These are phyloP conservation scores for Strigops habroptila DNA, from an alignment of 2,113 vertebrate genomes.

Conservation along the genomic window DNA sequence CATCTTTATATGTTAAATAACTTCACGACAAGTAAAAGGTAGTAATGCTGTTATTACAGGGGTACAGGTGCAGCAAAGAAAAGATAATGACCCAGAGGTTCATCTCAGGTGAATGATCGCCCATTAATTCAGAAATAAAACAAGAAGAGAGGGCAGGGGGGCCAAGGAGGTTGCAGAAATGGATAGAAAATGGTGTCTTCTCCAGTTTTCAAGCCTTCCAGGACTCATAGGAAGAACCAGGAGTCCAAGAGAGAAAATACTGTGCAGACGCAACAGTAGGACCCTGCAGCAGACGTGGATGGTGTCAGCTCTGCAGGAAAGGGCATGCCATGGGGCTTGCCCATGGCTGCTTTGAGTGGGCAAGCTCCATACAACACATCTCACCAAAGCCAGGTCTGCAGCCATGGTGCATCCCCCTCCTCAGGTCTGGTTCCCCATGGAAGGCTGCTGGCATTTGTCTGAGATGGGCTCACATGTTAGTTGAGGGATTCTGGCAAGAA, in stretches of 20 bases:
- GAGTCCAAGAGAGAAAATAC: not conserved
- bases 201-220: not conserved
- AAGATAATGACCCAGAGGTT: slow-evolving; percentile 29
- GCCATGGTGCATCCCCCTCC: not conserved
- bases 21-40: slow-evolving; percentile 44
- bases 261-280: not conserved
- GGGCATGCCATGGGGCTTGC: not conserved
- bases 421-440: fast-evolving
- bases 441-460: not conserved
- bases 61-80: not conserved
- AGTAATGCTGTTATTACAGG: slow-evolving; percentile 40
- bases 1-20: slow-evolving; percentile 54
- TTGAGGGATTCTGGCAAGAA: not conserved
- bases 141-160: not conserved
- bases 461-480: not conserved
- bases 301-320: not conserved
- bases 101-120: not conserved
- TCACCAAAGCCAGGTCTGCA: not conserved
- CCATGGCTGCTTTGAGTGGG: not conserved
- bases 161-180: not conserved
- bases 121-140: slow-evolving; percentile 29
- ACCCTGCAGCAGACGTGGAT: not conserved
- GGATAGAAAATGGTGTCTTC: not conserved
- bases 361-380: not conserved
- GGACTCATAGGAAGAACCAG: not conserved